Evolutionary conservation across 2,797 vertebrate genomes (phyloP).

Genomic region (Peromyscus nudipes): DNA sequence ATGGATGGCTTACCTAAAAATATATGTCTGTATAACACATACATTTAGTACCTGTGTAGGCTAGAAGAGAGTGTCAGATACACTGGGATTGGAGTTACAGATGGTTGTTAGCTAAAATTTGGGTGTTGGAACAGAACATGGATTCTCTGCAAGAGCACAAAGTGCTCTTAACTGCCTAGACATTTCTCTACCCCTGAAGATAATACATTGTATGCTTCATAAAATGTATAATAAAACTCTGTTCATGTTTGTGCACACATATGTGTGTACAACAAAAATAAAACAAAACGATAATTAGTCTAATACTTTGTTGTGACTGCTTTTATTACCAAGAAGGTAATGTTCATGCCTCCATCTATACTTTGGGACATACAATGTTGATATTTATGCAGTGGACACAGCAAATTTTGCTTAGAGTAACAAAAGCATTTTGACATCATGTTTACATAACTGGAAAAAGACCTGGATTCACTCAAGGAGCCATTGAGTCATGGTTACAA

Average conservation of each 20-base stretch:
- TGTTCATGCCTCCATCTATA: not conserved
- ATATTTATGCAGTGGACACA: not conserved
- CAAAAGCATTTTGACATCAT: slow-evolving; percentile 8
- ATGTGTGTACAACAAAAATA: not conserved
- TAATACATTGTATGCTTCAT: not conserved
- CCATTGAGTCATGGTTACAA: not conserved
- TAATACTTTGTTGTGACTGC: not conserved
- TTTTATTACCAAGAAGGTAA: not conserved
- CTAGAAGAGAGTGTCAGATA: not conserved
- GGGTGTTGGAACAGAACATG: not conserved
- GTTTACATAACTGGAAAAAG: not conserved
- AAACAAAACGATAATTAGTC: not conserved
- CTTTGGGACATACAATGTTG: not conserved
- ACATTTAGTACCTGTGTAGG: not conserved
- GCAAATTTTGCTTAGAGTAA: not conserved
- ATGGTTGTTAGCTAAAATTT: not conserved
- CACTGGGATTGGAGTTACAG: not conserved
- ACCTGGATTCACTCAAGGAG: not conserved
- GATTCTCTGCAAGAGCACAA: not conserved
- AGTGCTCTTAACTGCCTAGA: not conserved
- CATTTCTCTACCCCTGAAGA: not conserved
- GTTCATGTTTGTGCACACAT: not conserved
- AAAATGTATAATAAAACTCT: not conserved
- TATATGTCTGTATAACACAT: not conserved
- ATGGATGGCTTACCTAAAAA: not conserved